phyloP scores from a whole-genome alignment of 2,888 invertebrate genomes.

The Prionchulus punctatus region DNA sequence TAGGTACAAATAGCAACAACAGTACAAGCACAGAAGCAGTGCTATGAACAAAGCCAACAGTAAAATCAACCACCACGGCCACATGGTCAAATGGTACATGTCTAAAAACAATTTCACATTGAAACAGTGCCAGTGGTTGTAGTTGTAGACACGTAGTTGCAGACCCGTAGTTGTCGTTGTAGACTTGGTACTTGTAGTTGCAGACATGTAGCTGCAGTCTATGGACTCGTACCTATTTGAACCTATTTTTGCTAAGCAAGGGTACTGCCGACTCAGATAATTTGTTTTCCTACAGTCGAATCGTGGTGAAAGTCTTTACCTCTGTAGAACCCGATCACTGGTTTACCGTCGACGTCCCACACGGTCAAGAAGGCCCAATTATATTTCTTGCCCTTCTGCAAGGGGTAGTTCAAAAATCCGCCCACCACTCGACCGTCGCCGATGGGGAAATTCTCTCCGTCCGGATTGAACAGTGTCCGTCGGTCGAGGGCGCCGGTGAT shows the following conservation, averaged over 20 bases:
- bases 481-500: slow-evolving; percentile 29
- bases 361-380: slow-evolving; percentile 28
- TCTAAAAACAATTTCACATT: too few species aligned
- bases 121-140: too few species aligned
- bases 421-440: slow-evolving; percentile 30
- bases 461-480: slow-evolving; percentile 23
- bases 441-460: slow-evolving; percentile 16
- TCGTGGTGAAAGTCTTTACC: background rate
- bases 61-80: slow-evolving; percentile 18
- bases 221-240: too few species aligned
- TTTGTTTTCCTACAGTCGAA: too few species aligned
- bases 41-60: slow-evolving; percentile 15
- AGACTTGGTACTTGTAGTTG: too few species aligned
- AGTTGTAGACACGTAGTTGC: too few species aligned
- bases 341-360: slow-evolving; percentile 26
- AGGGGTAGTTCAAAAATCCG: slow-evolving; percentile 31
- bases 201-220: too few species aligned
- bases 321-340: slow-evolving; percentile 23
- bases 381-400: slow-evolving; percentile 28
- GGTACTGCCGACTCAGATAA: too few species aligned
- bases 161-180: too few species aligned
- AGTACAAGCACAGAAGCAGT: slow-evolving; percentile 15
- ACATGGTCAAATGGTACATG: too few species aligned
- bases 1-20: slow-evolving; percentile 15
- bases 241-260: too few species aligned